Evolutionary conservation across 1,140 invertebrate genomes (phyloP).

Genomic region (Platyscapa corneri): DNA sequence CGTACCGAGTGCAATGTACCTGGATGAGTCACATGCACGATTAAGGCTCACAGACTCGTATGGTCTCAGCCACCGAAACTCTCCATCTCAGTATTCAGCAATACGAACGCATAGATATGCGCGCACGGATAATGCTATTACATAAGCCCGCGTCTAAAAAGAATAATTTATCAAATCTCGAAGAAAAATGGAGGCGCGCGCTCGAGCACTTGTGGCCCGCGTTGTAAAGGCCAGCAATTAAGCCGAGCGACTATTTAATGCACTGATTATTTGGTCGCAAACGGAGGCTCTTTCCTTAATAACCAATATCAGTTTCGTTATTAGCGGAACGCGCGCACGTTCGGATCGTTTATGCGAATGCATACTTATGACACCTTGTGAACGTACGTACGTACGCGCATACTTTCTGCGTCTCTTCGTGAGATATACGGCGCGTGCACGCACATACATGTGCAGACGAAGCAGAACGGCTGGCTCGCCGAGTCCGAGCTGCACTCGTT

Average conservation of each 20-base stretch:
- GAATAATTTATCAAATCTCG: not conserved
- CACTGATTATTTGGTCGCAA: too few species aligned
- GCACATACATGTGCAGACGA: not conserved
- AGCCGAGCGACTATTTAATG: not conserved
- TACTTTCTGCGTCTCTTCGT: not conserved
- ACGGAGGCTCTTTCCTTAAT: too few species aligned
- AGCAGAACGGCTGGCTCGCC: not conserved
- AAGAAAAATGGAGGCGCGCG: not conserved
- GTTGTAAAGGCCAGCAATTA: not conserved
- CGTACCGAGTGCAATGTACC: constrained; percentile 69
- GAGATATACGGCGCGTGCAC: not conserved
- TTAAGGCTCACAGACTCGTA: not conserved
- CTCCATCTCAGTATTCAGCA: not conserved
- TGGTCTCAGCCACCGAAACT: not conserved
- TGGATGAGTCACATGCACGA: constrained; percentile 64
- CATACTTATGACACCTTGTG: not conserved
- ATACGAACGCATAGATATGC: not conserved
- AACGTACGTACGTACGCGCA: not conserved
- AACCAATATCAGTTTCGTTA: too few species aligned
- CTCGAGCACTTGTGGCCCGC: too few species aligned
- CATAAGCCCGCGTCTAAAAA: not conserved
- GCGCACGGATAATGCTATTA: not conserved
- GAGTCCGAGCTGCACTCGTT: not conserved
- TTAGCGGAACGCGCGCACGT: too few species aligned
- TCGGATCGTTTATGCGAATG: not conserved